A percentile compares a stretch with the other conserved stretches of the same genome.
Evolutionary conservation across 2,113 vertebrate species (phyloP).

Genomic region (Axis porcinus): DNA sequence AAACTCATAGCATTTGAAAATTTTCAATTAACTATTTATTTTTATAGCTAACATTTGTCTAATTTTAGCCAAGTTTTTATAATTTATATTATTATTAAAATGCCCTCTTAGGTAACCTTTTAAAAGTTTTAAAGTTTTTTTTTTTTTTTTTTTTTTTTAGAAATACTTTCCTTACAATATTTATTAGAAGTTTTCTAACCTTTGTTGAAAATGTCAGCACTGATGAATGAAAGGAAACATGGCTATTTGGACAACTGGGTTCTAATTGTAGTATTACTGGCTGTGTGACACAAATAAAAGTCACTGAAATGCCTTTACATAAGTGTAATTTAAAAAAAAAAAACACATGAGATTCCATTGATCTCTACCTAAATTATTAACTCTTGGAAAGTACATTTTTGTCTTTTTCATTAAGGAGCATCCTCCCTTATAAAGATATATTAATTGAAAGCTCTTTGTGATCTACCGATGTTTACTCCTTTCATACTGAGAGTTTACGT

Average conservation of each 20-base stretch:
- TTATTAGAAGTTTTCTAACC: background rate
- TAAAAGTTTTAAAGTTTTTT: background rate
- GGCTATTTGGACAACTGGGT: background rate
- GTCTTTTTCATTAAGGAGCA: background rate
- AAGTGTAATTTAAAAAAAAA: background rate
- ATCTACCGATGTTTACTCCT: background rate
- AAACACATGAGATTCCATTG: background rate
- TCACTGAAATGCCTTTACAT: background rate
- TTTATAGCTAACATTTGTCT: background rate
- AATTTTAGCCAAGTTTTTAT: background rate
- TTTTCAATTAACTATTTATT: background rate
- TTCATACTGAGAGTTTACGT: background rate
- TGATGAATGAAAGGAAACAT: background rate
- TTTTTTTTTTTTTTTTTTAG: background rate
- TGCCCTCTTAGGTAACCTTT: accelerated
- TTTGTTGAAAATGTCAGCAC: background rate
- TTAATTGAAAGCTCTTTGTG: background rate
- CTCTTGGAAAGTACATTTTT: background rate
- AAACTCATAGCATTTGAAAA: background rate
- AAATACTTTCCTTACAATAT: background rate
- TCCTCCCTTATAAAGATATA: background rate
- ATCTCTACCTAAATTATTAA: background rate
- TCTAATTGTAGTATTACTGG: background rate
- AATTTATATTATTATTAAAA: background rate
- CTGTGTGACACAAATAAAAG: background rate